Evolutionary conservation across 2,888 invertebrate species (phyloP).

Genomic region (Heterodera filipjevi): DNA sequence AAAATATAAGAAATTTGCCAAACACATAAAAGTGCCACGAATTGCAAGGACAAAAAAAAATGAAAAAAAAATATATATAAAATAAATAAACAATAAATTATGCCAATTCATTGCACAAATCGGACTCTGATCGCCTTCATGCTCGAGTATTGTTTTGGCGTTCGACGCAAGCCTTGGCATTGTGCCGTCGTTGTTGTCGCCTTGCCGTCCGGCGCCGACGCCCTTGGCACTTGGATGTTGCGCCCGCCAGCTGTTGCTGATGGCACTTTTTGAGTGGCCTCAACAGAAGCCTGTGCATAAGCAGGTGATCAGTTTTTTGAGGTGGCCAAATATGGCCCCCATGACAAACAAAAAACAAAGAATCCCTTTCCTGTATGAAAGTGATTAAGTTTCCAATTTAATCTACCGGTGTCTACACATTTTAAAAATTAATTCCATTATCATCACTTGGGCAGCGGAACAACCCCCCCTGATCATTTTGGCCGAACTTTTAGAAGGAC

Average conservation of each 20-base stretch:
- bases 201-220: not conserved
- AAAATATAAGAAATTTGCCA: not conserved
- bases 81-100: not conserved
- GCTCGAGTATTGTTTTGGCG: not conserved
- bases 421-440: too few relatives aligned
- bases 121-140: constrained; percentile 5
- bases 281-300: not conserved
- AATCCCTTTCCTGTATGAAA: too few relatives aligned
- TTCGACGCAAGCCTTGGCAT: not conserved
- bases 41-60: not conserved
- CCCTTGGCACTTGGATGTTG: not conserved
- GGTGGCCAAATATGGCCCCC: too few relatives aligned
- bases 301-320: not conserved
- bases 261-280: not conserved
- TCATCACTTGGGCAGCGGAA: too few relatives aligned
- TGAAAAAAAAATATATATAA: not conserved
- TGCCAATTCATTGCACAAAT: not conserved
- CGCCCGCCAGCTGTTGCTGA: too few relatives aligned
- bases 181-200: not conserved
- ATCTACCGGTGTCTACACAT: too few relatives aligned
- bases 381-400: too few relatives aligned
- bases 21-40: not conserved
- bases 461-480: not conserved
- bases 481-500: too few relatives aligned
- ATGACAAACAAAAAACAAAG: too few relatives aligned